A percentile compares a stretch with the other conserved stretches of the same genome.
Conservation (phyloP, 2,113 vertebrate genomes). For the Patagioenas fasciata region DNA sequence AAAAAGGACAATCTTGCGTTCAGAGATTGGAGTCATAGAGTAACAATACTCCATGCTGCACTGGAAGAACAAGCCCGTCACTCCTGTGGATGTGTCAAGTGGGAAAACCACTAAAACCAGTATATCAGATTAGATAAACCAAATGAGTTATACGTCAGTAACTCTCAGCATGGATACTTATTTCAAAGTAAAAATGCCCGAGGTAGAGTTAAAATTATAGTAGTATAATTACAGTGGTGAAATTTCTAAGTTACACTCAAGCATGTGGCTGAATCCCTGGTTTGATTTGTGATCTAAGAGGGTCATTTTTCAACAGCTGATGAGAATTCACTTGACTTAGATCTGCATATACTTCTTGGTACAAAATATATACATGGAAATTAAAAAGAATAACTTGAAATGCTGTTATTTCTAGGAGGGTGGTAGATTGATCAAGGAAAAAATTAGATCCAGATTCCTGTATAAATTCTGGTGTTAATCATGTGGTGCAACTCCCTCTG, state of each 20-base stretch:
- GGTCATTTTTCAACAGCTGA: neutral
- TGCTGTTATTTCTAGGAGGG: slow-evolving; percentile 18
- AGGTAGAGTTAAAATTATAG: neutral
- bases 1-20: neutral
- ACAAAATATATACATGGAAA: neutral
- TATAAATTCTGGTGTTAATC: slow-evolving; percentile 54
- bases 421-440: neutral
- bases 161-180: neutral
- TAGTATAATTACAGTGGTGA: neutral
- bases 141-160: neutral
- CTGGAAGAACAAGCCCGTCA: neutral
- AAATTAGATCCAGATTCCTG: slow-evolving; percentile 52
- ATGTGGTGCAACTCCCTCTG: slow-evolving; percentile 30
- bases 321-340: neutral
- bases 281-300: neutral
- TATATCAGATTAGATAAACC: neutral
- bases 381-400: neutral
- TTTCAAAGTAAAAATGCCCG: neutral
- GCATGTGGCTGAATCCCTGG: neutral
- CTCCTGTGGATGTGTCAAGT: neutral
- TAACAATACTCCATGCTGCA: neutral
- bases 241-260: neutral
- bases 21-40: neutral
- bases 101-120: neutral
- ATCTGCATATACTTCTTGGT: neutral